Conservation (phyloP, 2,888 invertebrate species). For the Allacma fusca region DNA sequence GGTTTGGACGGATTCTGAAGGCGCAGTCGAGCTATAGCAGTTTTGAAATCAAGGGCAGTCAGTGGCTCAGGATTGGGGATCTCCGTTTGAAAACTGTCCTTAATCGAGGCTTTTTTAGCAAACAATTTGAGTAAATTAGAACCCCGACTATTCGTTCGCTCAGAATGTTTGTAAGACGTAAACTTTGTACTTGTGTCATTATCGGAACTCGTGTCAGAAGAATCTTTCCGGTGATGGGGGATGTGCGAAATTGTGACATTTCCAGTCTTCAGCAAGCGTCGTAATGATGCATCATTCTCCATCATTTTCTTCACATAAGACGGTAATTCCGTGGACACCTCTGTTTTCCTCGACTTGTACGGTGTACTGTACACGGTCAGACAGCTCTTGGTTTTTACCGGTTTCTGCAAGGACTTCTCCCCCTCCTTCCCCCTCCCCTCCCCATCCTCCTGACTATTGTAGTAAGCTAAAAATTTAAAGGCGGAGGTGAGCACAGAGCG, state of each 20-base stretch:
- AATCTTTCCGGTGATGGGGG: conserved; percentile 7
- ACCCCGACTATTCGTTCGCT: conserved; percentile 19
- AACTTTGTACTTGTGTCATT: conserved; percentile 23
- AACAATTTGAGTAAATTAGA: conserved; percentile 33
- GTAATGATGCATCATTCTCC: conserved; percentile 44
- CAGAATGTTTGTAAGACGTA: background rate
- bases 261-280: conserved; percentile 41
- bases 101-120: conserved; percentile 27
- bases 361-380: conserved; percentile 42
- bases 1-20: conserved; percentile 30
- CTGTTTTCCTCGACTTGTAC: conserved; percentile 13
- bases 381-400: conserved; percentile 19
- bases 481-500: conserved; percentile 30
- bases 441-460: background rate
- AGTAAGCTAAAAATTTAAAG: conserved; percentile 30
- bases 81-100: background rate
- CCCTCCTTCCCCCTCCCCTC: background rate
- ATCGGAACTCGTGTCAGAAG: conserved; percentile 11
- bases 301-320: conserved; percentile 46
- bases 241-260: conserved; percentile 47
- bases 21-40: background rate
- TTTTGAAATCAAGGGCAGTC: background rate
- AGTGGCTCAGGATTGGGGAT: background rate
- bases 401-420: background rate
- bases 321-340: conserved; percentile 44